These are phyloP conservation scores for Anoplophora glabripennis DNA, from an alignment of 1,140 invertebrate species.

Conservation along the genomic window DNA sequence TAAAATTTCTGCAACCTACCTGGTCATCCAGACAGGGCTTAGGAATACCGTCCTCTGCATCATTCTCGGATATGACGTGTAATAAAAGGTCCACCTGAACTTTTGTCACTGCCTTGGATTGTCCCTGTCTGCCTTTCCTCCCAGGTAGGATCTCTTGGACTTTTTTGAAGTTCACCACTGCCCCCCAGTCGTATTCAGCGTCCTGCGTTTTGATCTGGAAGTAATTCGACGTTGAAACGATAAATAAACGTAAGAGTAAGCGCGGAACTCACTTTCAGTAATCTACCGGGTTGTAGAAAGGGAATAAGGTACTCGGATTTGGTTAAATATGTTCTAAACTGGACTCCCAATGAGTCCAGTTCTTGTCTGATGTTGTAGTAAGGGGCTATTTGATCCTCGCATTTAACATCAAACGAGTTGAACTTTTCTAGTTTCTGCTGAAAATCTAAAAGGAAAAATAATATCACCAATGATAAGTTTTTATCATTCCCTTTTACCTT, in stretches of 20 bases:
- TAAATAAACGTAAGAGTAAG: conserved; percentile 45
- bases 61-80: conserved; percentile 61
- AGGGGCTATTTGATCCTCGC: conserved; percentile 74
- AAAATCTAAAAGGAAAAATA: conserved; percentile 58
- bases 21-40: conserved; percentile 64
- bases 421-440: conserved; percentile 67
- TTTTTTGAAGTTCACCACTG: conserved; percentile 90
- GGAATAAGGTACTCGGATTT: conserved; percentile 87
- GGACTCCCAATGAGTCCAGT: conserved; percentile 67
- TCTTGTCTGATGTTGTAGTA: conserved; percentile 86
- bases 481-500: conserved; percentile 66
- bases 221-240: conserved; percentile 44
- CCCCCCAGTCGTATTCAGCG: conserved; percentile 93
- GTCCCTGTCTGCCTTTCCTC: conserved; percentile 52
- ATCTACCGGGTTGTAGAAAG: conserved; percentile 89
- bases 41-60: conserved; percentile 56
- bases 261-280: conserved; percentile 72
- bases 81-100: conserved; percentile 83
- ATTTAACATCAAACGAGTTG: conserved; percentile 61
- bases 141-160: conserved; percentile 49
- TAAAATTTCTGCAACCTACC: conserved; percentile 41
- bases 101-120: conserved; percentile 56
- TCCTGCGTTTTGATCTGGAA: conserved; percentile 78
- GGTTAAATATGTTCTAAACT: conserved; percentile 78
- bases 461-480: too few relatives aligned